Conservation (phyloP, 1,140 invertebrate genomes). For the Hestina assimilis region DNA sequence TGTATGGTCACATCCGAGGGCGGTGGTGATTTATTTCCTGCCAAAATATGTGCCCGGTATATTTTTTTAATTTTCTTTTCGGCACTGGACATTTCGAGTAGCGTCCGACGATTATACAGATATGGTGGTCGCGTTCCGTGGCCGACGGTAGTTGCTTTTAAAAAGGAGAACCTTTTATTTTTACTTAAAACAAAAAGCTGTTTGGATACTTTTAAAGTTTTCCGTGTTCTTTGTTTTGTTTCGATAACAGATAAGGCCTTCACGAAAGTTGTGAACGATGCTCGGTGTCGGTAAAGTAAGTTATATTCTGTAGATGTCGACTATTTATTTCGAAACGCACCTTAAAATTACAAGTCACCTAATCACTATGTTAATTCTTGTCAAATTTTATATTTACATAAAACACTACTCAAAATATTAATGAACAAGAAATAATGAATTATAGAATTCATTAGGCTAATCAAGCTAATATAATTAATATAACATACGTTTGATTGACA, state of each 20-base stretch:
- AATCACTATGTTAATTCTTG: not conserved
- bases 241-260: constrained; percentile 60
- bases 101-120: constrained; percentile 68
- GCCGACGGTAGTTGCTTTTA: constrained; percentile 70
- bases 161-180: constrained; percentile 54
- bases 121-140: constrained; percentile 65
- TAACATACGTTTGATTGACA: constrained; percentile 10
- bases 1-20: constrained; percentile 61
- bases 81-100: constrained; percentile 67
- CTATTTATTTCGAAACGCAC: not conserved
- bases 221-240: constrained; percentile 50
- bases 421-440: not conserved
- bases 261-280: constrained; percentile 49
- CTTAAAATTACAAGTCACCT: not conserved
- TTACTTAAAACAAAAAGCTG: constrained; percentile 56
- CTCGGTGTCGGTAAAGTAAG: constrained; percentile 14
- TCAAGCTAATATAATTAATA: constrained; percentile 7
- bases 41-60: constrained; percentile 69
- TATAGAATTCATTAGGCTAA: constrained; percentile 3
- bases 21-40: constrained; percentile 72
- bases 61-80: constrained; percentile 61
- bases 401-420: not conserved
- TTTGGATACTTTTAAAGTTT: constrained; percentile 55
- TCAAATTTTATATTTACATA: not conserved
- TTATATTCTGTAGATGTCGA: constrained; percentile 15